Percentiles rank a stretch among this genome's conserved stretches.
Evolutionary conservation across 23 tunicate genomes (phyloP).

Genomic region (Halocynthia roretzi): DNA sequence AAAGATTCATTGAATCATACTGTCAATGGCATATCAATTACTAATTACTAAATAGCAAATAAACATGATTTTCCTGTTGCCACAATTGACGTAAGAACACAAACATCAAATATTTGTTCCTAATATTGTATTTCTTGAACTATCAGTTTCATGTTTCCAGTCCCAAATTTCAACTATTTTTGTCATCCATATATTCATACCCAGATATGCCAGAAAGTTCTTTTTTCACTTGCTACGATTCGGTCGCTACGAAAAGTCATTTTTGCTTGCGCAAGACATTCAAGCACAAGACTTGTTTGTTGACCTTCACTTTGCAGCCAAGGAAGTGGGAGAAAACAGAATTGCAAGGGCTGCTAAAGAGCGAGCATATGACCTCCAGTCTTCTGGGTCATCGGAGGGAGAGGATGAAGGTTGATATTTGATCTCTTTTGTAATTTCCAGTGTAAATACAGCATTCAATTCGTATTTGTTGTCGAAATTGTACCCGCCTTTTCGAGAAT

Average conservation of each 20-base stretch:
- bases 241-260: slow-evolving; percentile 73
- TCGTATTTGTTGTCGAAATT: no score
- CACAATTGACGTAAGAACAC: no score
- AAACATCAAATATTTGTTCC: no score
- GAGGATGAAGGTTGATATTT: neutral
- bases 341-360: slow-evolving; percentile 71
- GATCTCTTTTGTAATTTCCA: no score
- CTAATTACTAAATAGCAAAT: no score
- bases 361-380: slow-evolving; percentile 57
- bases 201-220: slow-evolving; percentile 75
- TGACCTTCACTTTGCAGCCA: slow-evolving; percentile 83
- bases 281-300: slow-evolving; percentile 55
- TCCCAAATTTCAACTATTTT: neutral
- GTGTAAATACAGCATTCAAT: no score
- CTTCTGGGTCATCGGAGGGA: slow-evolving; percentile 48
- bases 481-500: no score
- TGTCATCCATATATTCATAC: neutral
- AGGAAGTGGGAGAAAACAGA: slow-evolving; percentile 59
- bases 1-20: no score
- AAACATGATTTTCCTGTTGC: no score
- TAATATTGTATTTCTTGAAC: no score
- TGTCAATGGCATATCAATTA: no score
- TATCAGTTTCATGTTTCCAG: no score
- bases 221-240: slow-evolving; percentile 74
- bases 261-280: slow-evolving; percentile 87